Evolutionary conservation across 2,113 vertebrate genomes (phyloP), one percentile per base, ranked within the genome.

Genomic region (Gopherus evgoodei): DNA sequence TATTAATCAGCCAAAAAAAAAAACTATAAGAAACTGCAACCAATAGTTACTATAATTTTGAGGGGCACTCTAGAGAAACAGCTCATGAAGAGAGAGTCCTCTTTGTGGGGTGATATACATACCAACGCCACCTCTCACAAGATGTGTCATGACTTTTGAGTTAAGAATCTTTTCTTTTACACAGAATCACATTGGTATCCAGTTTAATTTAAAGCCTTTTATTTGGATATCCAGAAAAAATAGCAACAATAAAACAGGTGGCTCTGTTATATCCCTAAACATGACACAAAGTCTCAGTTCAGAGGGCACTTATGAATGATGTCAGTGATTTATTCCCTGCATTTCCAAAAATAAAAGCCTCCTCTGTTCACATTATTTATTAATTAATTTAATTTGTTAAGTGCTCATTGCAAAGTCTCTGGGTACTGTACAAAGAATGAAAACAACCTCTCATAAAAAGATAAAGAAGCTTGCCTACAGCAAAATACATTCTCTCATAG

Each of bases 201-300:
- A 49, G 5, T 87, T 81, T 24, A 96, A 84, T 84, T 83, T 84
- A 83, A 35, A 93, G 5, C 44, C 21, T 90, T 95, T 97, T 96
- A 54, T 90, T 92, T 31, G 6, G 56, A 5, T 88, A 93, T 95
- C 83, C 0, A 5, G 92, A 95, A 65, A 49, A 93, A 6, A 21
- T 75, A 76, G 38, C 49, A 59, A 91, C 83, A 44, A 90, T 76
- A 90, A 90, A 93, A 93, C 31, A n/a, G 2, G 81, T 62, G 31
- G 1, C 9, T 93, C 92, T 96, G 47, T 89, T 89, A n/a, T 91
- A 38, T 89, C n/a, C 62, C 91, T 90, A 93, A 93, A 80, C 11
- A 38, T 50, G 81, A 27, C 57, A 90, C 22, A 87, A 29, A 65
- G 53, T 83, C 83, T 90, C 84, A 94, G 72, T 22, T 59, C 12